Evolutionary conservation across 2,888 invertebrate genomes (phyloP).

Genomic region (Tenthredo notha): DNA sequence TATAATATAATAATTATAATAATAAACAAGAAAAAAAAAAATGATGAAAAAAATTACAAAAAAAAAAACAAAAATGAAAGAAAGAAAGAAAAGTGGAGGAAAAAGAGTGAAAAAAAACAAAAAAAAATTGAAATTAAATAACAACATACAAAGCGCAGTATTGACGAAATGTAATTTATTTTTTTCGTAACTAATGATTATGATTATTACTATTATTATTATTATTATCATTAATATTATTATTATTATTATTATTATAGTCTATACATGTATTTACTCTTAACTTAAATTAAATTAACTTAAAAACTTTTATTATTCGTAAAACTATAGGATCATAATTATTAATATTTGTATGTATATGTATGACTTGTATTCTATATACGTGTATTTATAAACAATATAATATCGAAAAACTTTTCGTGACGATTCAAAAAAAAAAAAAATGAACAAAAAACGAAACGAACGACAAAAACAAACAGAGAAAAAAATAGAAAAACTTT

Average conservation of each 20-base stretch:
- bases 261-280: neutral
- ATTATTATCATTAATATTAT: conserved; percentile 5
- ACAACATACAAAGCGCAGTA: conserved; percentile 74
- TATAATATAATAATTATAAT: conserved; percentile 55
- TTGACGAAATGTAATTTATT: conserved; percentile 77
- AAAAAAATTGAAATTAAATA: conserved; percentile 40
- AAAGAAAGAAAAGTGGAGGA: neutral
- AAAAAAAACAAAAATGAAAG: conserved; percentile 16
- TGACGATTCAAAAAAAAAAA: conserved; percentile 58
- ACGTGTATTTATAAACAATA: conserved; percentile 76
- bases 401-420: conserved; percentile 65
- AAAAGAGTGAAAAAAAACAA: conserved; percentile 41
- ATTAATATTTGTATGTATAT: conserved; percentile 74
- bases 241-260: conserved; percentile 52
- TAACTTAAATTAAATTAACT: conserved; percentile 11
- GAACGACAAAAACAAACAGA: neutral
- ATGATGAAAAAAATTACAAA: conserved; percentile 41
- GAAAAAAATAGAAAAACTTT: neutral
- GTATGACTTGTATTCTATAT: conserved; percentile 72
- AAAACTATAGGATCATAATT: conserved; percentile 32
- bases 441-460: neutral
- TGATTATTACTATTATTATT: conserved; percentile 1
- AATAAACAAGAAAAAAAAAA: conserved; percentile 34
- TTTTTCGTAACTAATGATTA: conserved; percentile 63
- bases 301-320: conserved; percentile 34